Evolutionary conservation across 2,113 vertebrate genomes (phyloP), one percentile per base, ranked within the genome.

Genomic region (Sturnira hondurensis): DNA sequence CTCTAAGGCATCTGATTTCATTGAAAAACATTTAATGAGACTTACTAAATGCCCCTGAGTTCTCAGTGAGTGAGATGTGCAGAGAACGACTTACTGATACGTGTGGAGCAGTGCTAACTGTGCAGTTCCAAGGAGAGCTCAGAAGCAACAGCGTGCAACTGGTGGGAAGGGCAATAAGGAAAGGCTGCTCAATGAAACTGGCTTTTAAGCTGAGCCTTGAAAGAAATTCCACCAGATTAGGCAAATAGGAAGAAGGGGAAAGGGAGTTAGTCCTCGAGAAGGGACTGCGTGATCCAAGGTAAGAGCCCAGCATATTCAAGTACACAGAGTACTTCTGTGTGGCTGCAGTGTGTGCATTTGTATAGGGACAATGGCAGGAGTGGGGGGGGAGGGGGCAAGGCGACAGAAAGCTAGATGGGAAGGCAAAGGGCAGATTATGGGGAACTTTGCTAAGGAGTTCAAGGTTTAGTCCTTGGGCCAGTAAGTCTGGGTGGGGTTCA

Each of bases 1-100:
- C 47, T 92, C 95, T 89, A 85, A 90, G 58, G 41, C 19, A 54
- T 43, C 73, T 88, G 76, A 81, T 13, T 58, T 76, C 73, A 88
- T 36, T 65, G 7, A 61, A 85, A 80, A 68, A 28, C 17, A 73
- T 47, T 56, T 71, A 47, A 19, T 71, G 61, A 80, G 26, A 47
- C 26, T 87, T 87, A 82, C 22, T 86, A 92, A 86, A 47, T 71
- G 52, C 36, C 65, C 71, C 38, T 38, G n/a, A 31, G 67, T 19
- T 47, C 5, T 3, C 6, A 76, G 58, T 10, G 56, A 85, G 19
- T 20, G 31, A 89, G 45, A 52, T 8, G 36, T 47, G 56, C 17
- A 12, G 5, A 20, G 31, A 76, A 14, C 28, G 31, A 33, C 73
- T 8, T n/a, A 11, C 17, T 33, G 47, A 4, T 22, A 50, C 50